Evolutionary conservation across 2,888 invertebrate species (phyloP).

Genomic region (Aphodius sticticus): DNA sequence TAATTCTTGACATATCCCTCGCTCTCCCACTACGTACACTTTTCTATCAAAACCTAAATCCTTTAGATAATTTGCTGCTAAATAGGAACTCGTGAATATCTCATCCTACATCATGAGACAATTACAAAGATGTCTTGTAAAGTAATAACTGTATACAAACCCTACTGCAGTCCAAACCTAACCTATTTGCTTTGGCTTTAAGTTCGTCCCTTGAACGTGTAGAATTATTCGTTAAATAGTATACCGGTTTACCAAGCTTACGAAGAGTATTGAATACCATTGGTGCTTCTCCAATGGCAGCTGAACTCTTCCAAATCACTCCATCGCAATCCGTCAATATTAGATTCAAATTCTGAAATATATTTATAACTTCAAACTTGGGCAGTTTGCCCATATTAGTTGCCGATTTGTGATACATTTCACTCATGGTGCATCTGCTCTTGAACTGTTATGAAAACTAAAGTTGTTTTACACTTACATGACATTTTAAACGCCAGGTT

Average conservation of each 20-base stretch:
- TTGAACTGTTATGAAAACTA: too few species aligned
- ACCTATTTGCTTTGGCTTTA: slow-evolving; percentile 63
- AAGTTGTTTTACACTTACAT: too few species aligned
- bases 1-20: slow-evolving; percentile 67
- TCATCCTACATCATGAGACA: slow-evolving; percentile 57
- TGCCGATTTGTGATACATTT: slow-evolving; percentile 46
- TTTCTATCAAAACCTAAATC: slow-evolving; percentile 63
- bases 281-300: slow-evolving; percentile 61
- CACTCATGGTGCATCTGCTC: not conserved
- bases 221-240: slow-evolving; percentile 75
- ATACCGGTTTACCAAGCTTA: slow-evolving; percentile 66
- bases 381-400: slow-evolving; percentile 66
- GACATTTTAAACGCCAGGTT: too few species aligned
- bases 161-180: slow-evolving; percentile 63
- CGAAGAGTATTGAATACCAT: slow-evolving; percentile 62
- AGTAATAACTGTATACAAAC: not conserved
- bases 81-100: slow-evolving; percentile 66
- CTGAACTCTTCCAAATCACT: slow-evolving; percentile 66
- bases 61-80: slow-evolving; percentile 67
- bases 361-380: slow-evolving; percentile 65
- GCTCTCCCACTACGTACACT: slow-evolving; percentile 68
- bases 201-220: slow-evolving; percentile 68
- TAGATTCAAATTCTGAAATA: slow-evolving; percentile 74
- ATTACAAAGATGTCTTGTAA: not conserved
- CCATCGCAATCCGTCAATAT: slow-evolving; percentile 83